phyloP scores from a whole-genome alignment of 2,888 invertebrate genomes.

The Marronus borbonicus region DNA sequence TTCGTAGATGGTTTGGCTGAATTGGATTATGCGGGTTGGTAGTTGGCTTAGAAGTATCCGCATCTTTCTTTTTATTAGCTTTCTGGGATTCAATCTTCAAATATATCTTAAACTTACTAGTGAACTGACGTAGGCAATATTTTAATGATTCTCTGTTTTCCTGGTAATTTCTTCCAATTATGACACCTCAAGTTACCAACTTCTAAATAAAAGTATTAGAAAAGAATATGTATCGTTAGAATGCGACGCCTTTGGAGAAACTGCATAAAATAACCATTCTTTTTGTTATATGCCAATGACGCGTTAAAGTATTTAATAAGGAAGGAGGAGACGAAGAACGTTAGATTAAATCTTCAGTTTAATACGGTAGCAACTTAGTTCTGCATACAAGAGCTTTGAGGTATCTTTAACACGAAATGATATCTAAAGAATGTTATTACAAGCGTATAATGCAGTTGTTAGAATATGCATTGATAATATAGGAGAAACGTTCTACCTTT shows the following conservation, averaged over 20 bases:
- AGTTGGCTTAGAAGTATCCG: too few species aligned
- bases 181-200: too few species aligned
- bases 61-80: too few species aligned
- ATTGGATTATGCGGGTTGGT: too few species aligned
- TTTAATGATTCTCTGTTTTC: too few species aligned
- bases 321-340: background rate
- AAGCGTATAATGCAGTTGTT: conserved; percentile 4
- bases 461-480: background rate
- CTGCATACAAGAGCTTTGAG: background rate
- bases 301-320: background rate
- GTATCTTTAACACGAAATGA: background rate
- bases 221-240: too few species aligned
- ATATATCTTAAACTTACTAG: too few species aligned
- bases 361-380: background rate
- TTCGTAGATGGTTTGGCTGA: too few species aligned
- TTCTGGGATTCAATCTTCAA: too few species aligned
- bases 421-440: conserved; percentile 10
- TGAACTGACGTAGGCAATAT: too few species aligned
- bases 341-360: background rate
- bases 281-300: background rate
- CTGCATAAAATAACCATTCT: background rate
- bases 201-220: too few species aligned
- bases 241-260: background rate
- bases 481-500: conserved; percentile 11
- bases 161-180: too few species aligned